Evolutionary conservation across 2,888 invertebrate genomes (phyloP), one percentile per base, ranked within the genome.

Genomic region (Artemia sp.): DNA sequence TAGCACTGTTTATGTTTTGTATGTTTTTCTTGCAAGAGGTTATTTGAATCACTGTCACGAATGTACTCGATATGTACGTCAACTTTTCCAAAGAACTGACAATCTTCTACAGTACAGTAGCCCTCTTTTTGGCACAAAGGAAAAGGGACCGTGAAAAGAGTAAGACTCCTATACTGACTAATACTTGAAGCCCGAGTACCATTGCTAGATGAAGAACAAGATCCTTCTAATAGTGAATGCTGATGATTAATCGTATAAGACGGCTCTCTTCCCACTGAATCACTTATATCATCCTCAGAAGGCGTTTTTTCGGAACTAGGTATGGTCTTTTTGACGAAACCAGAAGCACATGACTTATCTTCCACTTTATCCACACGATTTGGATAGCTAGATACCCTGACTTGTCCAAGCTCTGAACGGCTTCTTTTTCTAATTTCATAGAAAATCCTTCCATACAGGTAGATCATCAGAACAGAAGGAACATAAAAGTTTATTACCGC

Each of bases 401-500:
- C n/a, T 58, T 58, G 64, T 11, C 58, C 64, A 8, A 58, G n/a
- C 24, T 58, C 64, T 58, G 64, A 58, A 14, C 71, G 68, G 12
- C 76, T 79, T 4, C 81, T 74, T 71, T 79, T 78, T 67, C 80
- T 76, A 51, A 81, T 81, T 72, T 79, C 80, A 72, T 77, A 75
- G 74, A 80, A 81, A 68, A 81, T 81, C 73, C 78, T 77, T 51
- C 76, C 78, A 73, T 82, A 81, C 10, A 81, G 74, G 66, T 74
- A 75, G 8, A 80, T 79, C 81, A 82, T 81, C n/a, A 80, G 74
- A 8, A 78, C 74, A 19, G 81, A 76, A 0, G 81, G 82, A n/a
- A 81, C 76, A 74, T 80, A 81, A 73, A 81, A 82, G 74, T 82
- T 82, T 70, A 81, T 77, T 51, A 79, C 78, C n/a, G 81, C 81